A percentile compares a stretch with the other conserved stretches of the same genome.
Conservation (phyloP, 2,888 invertebrate species). For the Bombylius major region DNA sequence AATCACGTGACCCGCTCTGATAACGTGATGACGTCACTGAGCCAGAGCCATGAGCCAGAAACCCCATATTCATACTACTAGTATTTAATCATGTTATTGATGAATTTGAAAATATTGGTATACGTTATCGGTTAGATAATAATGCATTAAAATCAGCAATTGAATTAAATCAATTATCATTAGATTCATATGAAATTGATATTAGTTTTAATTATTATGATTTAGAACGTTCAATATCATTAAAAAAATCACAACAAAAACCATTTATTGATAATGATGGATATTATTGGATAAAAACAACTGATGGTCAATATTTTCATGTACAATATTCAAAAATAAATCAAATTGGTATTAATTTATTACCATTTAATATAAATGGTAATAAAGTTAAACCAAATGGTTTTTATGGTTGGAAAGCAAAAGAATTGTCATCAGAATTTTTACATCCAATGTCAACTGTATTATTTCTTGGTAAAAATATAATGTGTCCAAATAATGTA, state of each 20-base stretch:
- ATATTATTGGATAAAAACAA: conserved; percentile 82
- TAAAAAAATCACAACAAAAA: conserved; percentile 51
- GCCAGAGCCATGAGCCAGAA: no score
- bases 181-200: conserved; percentile 84
- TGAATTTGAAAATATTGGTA: conserved; percentile 61
- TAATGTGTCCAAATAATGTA: conserved; percentile 82
- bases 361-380: conserved; percentile 73
- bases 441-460: conserved; percentile 78
- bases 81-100: conserved; percentile 63
- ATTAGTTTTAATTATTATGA: conserved; percentile 72
- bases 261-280: conserved; percentile 67
- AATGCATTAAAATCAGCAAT: conserved; percentile 77
- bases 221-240: conserved; percentile 55
- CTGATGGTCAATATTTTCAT: conserved; percentile 75
- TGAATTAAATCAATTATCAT: conserved; percentile 43
- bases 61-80: no score
- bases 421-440: conserved; percentile 76
- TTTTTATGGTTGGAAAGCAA: conserved; percentile 65
- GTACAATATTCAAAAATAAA: conserved; percentile 71
- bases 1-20: no score
- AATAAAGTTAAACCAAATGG: conserved; percentile 78
- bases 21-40: no score
- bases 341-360: conserved; percentile 62
- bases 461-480: conserved; percentile 65
- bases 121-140: conserved; percentile 82